Evolutionary conservation across 2,888 invertebrate genomes (phyloP), one percentile per base, ranked within the genome.

Genomic region (Sphecodes monilicornis): DNA sequence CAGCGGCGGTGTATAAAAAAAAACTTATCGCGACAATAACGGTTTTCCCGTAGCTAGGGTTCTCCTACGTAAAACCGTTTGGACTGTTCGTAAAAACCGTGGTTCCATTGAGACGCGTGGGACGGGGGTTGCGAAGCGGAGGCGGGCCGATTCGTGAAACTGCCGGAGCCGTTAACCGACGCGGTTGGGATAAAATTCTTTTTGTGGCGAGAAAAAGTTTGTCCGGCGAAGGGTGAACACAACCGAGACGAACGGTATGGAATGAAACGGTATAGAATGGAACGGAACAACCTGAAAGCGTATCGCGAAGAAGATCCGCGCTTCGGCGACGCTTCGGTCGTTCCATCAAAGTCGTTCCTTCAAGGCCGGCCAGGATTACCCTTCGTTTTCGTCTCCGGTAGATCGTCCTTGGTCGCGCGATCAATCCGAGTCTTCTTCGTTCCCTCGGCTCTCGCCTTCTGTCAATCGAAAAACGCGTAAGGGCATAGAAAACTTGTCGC

Each of bases 1-100:
- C 70, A 57, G 41, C 54, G 16, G 64, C 6, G 64, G 43, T n/a
- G 60, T 80, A 66, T 78, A 70, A 64, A 50, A 69, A 76, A 78
- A 76, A 84, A 85, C 46, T 88, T 87, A 88, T 89, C 88, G 82
- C 73, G 73, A 60, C 85, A 83, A 84, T 87, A 88, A 83, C 80
- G 80, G 82, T 85, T 89, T 85, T 86, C 84, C 69, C 73, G 60
- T 68, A 26, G 69, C 10, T 76, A 46, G 70, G 71, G 71, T 83
- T 82, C 43, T 43, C 77, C 84, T 46, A 66, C 78, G 74, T 71
- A 60, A 29, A 79, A 82, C 78, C 84, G 79, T 89, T 86, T 81
- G 73, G 80, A 66, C 60, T 76, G 82, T 81, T 78, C 79, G 78
- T 83, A 89, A 87, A 86, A 87, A 87, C 77, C 76, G 2, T 32